Conservation (phyloP, 2,113 vertebrate genomes). For the Petroica traversi region DNA sequence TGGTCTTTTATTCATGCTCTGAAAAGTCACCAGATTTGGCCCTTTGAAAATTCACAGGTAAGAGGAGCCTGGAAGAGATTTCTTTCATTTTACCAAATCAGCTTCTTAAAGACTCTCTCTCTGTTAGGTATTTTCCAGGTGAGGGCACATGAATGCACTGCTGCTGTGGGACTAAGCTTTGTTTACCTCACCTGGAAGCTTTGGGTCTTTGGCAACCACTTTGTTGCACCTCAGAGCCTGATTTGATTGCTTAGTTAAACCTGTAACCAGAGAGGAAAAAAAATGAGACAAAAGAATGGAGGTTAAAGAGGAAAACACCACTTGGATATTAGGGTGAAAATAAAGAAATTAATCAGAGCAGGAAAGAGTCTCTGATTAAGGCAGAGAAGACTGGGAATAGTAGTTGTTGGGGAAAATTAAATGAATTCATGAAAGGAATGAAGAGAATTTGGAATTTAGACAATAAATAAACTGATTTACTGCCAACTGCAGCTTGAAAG, state of each 20-base stretch:
- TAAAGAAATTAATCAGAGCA: neutral
- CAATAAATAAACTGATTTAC: neutral
- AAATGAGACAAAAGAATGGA: neutral
- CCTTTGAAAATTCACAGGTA: neutral
- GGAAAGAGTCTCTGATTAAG: neutral
- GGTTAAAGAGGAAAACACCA: neutral
- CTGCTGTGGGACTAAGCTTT: neutral
- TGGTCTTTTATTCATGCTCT: neutral
- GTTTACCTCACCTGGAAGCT: neutral
- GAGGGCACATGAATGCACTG: neutral
- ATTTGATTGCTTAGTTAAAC: neutral
- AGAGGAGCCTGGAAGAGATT: neutral
- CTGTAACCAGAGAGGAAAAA: neutral
- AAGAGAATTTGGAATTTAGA: neutral
- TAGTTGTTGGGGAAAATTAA: neutral
- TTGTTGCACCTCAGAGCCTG: neutral
- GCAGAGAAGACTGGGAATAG: neutral
- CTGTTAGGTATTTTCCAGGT: neutral
- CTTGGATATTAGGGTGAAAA: neutral
- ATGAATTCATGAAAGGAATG: neutral
- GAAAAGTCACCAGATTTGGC: neutral
- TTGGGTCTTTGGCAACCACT: neutral
- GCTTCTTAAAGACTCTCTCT: neutral
- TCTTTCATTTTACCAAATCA: neutral
- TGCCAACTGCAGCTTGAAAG: neutral